A percentile compares a stretch with the other conserved stretches of the same genome.
phyloP scores from a whole-genome alignment of 2,888 invertebrate genomes.

The Lycophotia porphyrea region DNA sequence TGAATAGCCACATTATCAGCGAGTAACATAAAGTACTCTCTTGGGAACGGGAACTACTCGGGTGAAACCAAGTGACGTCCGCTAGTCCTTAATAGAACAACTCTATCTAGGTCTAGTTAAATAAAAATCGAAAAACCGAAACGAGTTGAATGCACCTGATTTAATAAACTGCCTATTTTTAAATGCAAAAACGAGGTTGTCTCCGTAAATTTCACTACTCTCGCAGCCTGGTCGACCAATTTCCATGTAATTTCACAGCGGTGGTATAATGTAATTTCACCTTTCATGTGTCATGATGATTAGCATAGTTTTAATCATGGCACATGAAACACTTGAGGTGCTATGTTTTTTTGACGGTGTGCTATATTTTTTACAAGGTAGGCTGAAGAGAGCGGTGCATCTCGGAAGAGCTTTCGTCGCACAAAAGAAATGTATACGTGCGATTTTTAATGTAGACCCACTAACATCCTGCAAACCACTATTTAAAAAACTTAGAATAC shows the following conservation, averaged over 20 bases:
- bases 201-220: conserved; percentile 25
- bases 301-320: conserved; percentile 44
- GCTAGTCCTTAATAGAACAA: no score
- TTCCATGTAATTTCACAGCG: conserved; percentile 33
- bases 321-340: not conserved
- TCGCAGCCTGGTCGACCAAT: conserved; percentile 12
- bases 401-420: no score
- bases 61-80: no score
- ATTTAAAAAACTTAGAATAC: no score
- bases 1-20: no score
- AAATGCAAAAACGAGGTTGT: conserved; percentile 29
- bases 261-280: conserved; percentile 41
- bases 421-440: no score
- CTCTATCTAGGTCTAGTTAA: not conserved
- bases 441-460: no score
- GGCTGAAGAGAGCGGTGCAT: not conserved
- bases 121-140: not conserved
- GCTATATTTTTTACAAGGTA: not conserved
- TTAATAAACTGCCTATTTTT: conserved; percentile 11
- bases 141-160: not conserved
- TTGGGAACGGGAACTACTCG: no score
- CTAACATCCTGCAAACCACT: no score
- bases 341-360: not conserved
- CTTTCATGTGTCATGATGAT: conserved; percentile 39
- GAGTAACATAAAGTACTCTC: no score